Base-by-base conservation (phyloP, 2,113 vertebrate species). In the Urocolius indicus region DNA sequence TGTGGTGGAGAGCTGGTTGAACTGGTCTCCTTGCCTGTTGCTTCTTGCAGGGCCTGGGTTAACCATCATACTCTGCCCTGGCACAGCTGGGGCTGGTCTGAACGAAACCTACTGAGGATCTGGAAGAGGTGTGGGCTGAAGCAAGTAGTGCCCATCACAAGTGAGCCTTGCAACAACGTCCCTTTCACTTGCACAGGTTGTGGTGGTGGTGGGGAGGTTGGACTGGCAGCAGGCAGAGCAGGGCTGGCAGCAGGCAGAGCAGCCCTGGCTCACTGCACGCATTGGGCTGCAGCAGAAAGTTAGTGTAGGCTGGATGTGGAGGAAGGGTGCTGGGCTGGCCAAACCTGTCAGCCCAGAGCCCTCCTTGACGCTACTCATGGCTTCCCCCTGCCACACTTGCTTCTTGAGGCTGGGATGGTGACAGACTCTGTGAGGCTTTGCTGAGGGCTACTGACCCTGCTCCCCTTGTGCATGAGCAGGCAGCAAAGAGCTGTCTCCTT, bases 21-120 rank as follows among this genome's bases (percentile, higher is more conserved):
- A 83, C 96, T 95, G 75, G 96, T 93, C 82, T 85, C 85, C 30
- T 61, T 72, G 88, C 95, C 82, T 95, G 94, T 91, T 92, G 90
- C 82, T 93, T 92, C 92, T 95, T 95, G 96, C 90, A 92, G 54
- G 63, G 79, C 78, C 63, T 73, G 67, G 46, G 63, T 90, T 85
- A 90, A 85, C 36, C 58, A 69, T 45, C 0, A 1, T 34, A 24
- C 65, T 77, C 55, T 89, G 93, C 91, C 73, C 76, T 79, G 82
- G 81, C 87, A 68, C 1, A 1, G 63, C 90, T 79, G 9, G 71
- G 85, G 67, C 85, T n/a, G 57, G 89, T 69, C 87, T 43, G 84
- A 76, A 79, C 87, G 71, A 43, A 84, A 22, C 87, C 68, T 2
- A 0, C 4, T 0, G 80, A 19, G n/a, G 41, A 36, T 54, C 41